These are phyloP conservation scores for Nyctereutes procyonoides DNA, from an alignment of 2,113 vertebrate genomes.

Conservation along the genomic window DNA sequence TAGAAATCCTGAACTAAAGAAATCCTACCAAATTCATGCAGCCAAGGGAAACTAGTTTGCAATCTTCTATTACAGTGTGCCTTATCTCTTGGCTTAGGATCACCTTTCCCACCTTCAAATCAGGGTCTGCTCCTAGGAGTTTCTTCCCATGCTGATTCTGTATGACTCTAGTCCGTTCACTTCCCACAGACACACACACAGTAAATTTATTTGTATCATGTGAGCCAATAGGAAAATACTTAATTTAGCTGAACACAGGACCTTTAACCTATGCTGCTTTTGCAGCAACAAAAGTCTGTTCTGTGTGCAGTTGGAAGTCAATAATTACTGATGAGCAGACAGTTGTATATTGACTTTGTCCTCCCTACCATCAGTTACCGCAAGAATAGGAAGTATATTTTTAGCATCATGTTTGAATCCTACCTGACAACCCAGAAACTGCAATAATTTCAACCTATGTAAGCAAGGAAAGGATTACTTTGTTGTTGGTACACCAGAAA, in stretches of 20 bases:
- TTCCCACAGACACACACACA: background rate
- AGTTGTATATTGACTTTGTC: background rate
- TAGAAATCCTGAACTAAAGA: slow-evolving; percentile 11
- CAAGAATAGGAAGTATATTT: slow-evolving; percentile 33
- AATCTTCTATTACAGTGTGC: background rate
- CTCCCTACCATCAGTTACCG: background rate
- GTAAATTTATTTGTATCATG: background rate
- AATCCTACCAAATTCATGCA: background rate
- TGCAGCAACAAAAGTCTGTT: background rate
- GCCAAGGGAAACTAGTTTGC: background rate
- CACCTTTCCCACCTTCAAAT: background rate
- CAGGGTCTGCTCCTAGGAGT: background rate
- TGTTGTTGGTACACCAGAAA: background rate
- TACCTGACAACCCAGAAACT: slow-evolving; percentile 24
- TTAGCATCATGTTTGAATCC: slow-evolving; percentile 17
- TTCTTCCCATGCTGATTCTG: background rate
- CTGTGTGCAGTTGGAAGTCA: background rate
- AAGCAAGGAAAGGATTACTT: slow-evolving; percentile 35
- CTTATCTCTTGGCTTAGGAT: background rate
- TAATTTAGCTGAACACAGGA: background rate
- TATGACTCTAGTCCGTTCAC: background rate
- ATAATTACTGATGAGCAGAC: background rate
- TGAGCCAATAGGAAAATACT: background rate
- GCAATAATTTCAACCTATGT: background rate
- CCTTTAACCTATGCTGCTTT: background rate